Conservation (phyloP, 2,888 invertebrate species). For the Leptothorax acervorum region DNA sequence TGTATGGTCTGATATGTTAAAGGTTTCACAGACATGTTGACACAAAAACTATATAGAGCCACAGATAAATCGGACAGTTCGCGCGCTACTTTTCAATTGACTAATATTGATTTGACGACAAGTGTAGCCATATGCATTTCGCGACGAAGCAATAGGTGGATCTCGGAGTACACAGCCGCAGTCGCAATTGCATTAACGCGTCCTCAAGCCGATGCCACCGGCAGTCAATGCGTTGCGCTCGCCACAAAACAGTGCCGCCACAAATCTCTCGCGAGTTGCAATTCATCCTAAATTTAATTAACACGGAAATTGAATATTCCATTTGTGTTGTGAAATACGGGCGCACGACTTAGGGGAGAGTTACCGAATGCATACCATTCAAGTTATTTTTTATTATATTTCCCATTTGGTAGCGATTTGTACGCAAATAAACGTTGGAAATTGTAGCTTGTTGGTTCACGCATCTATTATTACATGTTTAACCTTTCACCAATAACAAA, state of each 20-base stretch:
- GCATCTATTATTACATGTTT: too few relatives aligned
- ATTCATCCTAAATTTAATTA: conserved; percentile 44
- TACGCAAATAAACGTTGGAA: too few relatives aligned
- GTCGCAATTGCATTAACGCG: conserved; percentile 76
- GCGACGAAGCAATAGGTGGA: conserved; percentile 61
- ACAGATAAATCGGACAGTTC: conserved; percentile 51
- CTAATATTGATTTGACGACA: conserved; percentile 67
- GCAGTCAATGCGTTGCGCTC: conserved; percentile 55
- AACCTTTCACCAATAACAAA: too few relatives aligned
- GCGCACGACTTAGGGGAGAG: neutral
- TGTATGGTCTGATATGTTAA: neutral
- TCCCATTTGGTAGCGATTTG: too few relatives aligned
- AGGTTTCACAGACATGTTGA: neutral
- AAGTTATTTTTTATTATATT: too few relatives aligned
- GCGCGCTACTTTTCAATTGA: conserved; percentile 61
- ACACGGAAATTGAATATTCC: conserved; percentile 26
- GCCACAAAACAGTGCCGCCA: conserved; percentile 54
- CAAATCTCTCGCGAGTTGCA: conserved; percentile 57
- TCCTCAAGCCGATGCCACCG: conserved; percentile 70
- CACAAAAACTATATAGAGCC: neutral
- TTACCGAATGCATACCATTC: too few relatives aligned
- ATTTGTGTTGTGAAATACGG: conserved; percentile 1
- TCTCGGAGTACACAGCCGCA: conserved; percentile 78
- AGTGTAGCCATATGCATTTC: conserved; percentile 56
- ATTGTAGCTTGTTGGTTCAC: too few relatives aligned